Percentiles rank a stretch among this genome's conserved stretches.
Evolutionary conservation across 2,113 vertebrate genomes (phyloP).

Genomic region (Muntiacus reevesi): DNA sequence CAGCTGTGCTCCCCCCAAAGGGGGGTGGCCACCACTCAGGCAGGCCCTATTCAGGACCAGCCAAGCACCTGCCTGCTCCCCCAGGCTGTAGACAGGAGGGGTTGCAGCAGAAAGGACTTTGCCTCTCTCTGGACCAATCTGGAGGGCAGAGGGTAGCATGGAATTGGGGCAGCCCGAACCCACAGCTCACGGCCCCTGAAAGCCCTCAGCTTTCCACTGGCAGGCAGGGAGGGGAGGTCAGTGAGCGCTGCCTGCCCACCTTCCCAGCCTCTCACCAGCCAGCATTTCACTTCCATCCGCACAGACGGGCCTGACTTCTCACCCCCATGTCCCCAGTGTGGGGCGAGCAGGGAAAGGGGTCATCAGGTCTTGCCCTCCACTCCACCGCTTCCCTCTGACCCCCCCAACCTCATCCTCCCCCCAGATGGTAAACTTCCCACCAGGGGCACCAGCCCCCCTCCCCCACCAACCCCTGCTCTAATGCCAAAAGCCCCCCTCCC

Average conservation of each 20-base stretch:
- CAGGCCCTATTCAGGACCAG: constrained; percentile 18
- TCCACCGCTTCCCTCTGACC: constrained; percentile 40
- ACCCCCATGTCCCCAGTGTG: constrained; percentile 40
- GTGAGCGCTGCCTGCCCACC: neutral
- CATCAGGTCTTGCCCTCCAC: constrained; percentile 76
- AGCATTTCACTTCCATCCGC: neutral
- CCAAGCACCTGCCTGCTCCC: constrained; percentile 22
- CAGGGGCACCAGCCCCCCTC: neutral
- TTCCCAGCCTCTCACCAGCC: constrained; percentile 3
- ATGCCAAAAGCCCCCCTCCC: constrained; percentile 12
- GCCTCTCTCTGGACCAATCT: constrained; percentile 24
- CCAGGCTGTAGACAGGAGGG: neutral
- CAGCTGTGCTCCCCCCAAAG: neutral
- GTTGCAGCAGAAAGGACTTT: neutral
- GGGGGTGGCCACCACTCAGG: neutral
- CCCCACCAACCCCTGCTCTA: neutral
- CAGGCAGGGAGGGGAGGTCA: constrained; percentile 25
- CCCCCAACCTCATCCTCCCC: constrained; percentile 31
- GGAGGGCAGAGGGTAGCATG: neutral
- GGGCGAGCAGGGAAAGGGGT: constrained; percentile 70
- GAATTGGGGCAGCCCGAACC: neutral
- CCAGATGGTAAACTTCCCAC: neutral
- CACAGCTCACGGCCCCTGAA: neutral
- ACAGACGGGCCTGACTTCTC: constrained; percentile 58
- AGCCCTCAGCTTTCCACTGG: constrained; percentile 28